Evolutionary conservation across 2,888 invertebrate genomes (phyloP), one percentile per base, ranked within the genome.

Genomic region (Argyresthia goedartella): DNA sequence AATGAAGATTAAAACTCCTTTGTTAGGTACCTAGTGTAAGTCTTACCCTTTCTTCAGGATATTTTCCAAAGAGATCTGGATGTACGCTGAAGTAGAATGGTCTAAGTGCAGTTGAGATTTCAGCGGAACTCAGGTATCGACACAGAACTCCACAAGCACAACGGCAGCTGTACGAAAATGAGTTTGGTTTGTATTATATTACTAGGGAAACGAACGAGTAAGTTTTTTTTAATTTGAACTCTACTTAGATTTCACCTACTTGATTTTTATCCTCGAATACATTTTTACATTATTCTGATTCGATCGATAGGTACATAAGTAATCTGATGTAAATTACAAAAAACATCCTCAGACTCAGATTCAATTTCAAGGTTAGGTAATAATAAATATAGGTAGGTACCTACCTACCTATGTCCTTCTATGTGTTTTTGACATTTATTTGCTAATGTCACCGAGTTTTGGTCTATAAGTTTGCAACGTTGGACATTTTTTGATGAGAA

Each of bases 41-140:
- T 25, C 78, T 82, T 87, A 95, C 96, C 76, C 95, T 90, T 85
- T 97, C 95, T 68, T 91, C 91, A 39, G 98, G 98, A 88, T 93
- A 92, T 79, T 94, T 93, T 52, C 96, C 96, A 88, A 98, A 98
- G 47, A 98, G 88, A 86, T 98, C 98, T 10, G 98, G 98, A 88
- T 98, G 98, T 3, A 98, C 97, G 54, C 93, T 93, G 74, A 98
- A 97, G 80, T 97, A 97, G 78, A 98, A 97, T 6, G 97, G 97
- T 55, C 97, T 88, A 47, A 98, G 82, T 0, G 97, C 97, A 25
- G 96, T 93, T 0, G 97, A 93, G 15, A 97, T 91, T 87, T 97
- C 96, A 34, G 93, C 92, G 55, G 92, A 91, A 65, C 92, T 95
- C 61, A 93, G 78, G 60, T 66, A 75, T 62, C 85, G 75, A 61